Evolutionary conservation across 2,888 invertebrate species (phyloP), one percentile per base, ranked within the genome.

Genomic region (Napeogenes sylphis): DNA sequence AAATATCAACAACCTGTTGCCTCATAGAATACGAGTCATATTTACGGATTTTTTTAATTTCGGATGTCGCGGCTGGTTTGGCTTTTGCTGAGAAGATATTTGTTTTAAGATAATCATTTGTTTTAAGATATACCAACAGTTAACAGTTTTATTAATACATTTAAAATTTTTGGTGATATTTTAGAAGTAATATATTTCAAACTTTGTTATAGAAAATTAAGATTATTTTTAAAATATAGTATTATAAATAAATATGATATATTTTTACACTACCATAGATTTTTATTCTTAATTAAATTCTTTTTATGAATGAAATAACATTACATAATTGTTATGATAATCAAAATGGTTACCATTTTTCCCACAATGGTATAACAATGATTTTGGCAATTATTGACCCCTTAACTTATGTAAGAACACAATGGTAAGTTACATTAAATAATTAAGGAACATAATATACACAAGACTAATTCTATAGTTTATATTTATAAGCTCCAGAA

Each of bases 11-110:
- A 85, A 85, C 73, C 79, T 90, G 68, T 76, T 90, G 80, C 90
- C 90, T 0, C 83, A 87, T 72, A 81, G 83, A 69, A 81, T 90
- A 83, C 81, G 85, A 70, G 80, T 87, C 58, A 85, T 90, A 70
- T 84, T 90, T 60, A 79, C 78, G 0, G 90, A 90, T 68, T 90
- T 90, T 74, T 90, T 89, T 66, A 90, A 86, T 69, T 86, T 84
- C 51, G 77, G 82, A 47, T 86, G 90, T 63, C 80, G 90, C 56
- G 87, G 85, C 35, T 90, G 90, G 90, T 90, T 90, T 75, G 87
- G 85, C 76, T 90, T 84, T 74, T 90, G 90, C 71, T 90, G 74
- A 85, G 62, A 55, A 14, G 33, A 56, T 55, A 53, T 30, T 30
- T 5, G 47, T n/a, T 56, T 61, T 62, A 14, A 14, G 51, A 51